Percentiles rank a stretch among this genome's conserved stretches.
phyloP scores from a whole-genome alignment of 2,113 vertebrate species.

The Oreotrochilus melanogaster region DNA sequence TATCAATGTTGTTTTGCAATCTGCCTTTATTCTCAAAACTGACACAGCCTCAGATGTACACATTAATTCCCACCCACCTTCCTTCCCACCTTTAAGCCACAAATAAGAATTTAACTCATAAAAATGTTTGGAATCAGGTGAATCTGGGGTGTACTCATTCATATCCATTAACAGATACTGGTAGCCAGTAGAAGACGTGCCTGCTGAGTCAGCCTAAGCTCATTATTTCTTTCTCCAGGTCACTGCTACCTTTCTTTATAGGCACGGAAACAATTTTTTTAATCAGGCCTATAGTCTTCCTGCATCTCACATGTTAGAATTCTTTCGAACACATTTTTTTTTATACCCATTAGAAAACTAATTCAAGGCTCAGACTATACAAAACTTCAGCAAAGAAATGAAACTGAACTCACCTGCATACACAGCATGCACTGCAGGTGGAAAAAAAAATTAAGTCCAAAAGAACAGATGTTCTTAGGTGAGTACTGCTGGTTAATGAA shows the following conservation, averaged over 20 bases:
- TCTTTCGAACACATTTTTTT: not conserved
- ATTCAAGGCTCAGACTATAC: not conserved
- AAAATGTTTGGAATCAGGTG: not conserved
- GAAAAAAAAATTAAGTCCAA: not conserved
- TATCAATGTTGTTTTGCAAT: not conserved
- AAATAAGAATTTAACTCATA: conserved; percentile 3
- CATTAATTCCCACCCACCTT: not conserved
- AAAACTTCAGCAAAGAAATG: not conserved
- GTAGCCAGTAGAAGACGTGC: not conserved
- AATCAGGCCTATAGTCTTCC: not conserved
- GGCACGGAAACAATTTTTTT: not conserved
- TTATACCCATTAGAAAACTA: not conserved
- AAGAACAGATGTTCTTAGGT: not conserved
- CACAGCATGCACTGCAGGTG: not conserved
- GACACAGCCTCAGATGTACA: not conserved
- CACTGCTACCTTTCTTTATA: not conserved
- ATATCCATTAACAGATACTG: not conserved
- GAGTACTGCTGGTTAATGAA: not conserved
- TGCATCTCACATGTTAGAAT: not conserved
- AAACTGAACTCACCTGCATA: not conserved
- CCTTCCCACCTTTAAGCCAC: conserved; percentile 3
- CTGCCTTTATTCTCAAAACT: not conserved
- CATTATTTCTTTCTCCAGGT: not conserved
- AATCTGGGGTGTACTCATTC: not conserved
- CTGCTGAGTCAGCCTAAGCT: not conserved